Base-by-base conservation (phyloP, 2,797 vertebrate genomes). In the Neosilurus mollespiculum region DNA sequence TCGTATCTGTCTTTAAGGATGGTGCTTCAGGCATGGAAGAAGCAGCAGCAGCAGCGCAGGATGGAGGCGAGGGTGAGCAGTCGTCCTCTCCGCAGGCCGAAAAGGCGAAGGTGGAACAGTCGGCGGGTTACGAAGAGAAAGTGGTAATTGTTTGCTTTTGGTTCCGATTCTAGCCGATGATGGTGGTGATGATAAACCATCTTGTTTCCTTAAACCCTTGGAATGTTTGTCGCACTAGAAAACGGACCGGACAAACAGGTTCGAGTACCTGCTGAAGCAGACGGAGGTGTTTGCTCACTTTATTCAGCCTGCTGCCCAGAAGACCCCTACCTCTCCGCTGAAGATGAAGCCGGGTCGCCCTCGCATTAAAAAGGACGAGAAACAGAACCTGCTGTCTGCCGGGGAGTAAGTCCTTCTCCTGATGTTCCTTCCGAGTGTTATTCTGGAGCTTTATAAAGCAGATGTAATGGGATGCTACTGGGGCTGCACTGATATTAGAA, bases 341-440 rank as follows among this genome's bases (percentile, higher is more conserved):
- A 99, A 99, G 94, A 99, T 99, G 98, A 99, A 99, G 87, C 98
- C 98, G 1, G 98, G 98, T 7, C 97, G 98, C 11, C 98, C 98
- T 80, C 96, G 98, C 84, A 93, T 98, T 87, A 99, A 99, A 92
- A 98, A 97, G 85, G 98, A 99, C 24, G 98, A 99, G 91, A 99
- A 99, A 88, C 98, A 99, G 93, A 97, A 96, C 90, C 94, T 99
- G 62, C 90, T 99, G 1, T 98, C 97, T 59, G 98, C 94, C 67
- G 98, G 97, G 92, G 98, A 99, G 98, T 99, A 90, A 96, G 98
- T 98, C 14, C 9, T 5, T 5, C 26, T 10, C 10, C 51, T 34
- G 58, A 3, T 26, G 3, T n/a, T n/a, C 3, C 10, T 59, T 12
- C 6, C 4, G 8, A 3, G 9, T 53, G 9, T 53, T 53, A 0